Conservation (phyloP, 2,888 invertebrate genomes). For the Silvanus unidentatus region DNA sequence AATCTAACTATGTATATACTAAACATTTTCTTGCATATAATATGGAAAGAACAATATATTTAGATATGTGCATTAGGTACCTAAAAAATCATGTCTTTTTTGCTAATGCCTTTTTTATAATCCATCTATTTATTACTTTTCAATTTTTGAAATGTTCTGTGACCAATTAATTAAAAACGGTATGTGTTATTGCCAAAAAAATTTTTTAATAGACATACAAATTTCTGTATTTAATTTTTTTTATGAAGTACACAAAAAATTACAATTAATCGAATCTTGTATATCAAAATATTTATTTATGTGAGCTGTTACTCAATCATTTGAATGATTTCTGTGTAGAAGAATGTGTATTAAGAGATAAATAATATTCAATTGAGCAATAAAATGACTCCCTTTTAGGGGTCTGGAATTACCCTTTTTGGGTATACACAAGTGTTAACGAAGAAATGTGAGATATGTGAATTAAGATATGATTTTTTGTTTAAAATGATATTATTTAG, state of each 20-base stretch:
- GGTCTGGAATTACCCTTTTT: neutral
- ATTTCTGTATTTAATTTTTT: neutral
- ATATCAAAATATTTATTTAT: slow-evolving; percentile 32
- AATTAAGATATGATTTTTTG: slow-evolving; percentile 25
- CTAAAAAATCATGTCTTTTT: neutral
- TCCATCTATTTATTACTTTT: slow-evolving; percentile 11
- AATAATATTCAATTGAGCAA: slow-evolving; percentile 26
- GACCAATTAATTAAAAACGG: neutral
- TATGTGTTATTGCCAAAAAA: slow-evolving; percentile 29
- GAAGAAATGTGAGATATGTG: slow-evolving; percentile 24
- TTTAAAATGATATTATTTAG: slow-evolving; percentile 17
- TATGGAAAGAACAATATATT: slow-evolving; percentile 44
- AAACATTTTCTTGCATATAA: slow-evolving; percentile 41
- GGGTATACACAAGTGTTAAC: neutral
- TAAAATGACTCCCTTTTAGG: slow-evolving; percentile 10
- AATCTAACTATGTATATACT: slow-evolving; percentile 26
- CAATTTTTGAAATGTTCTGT: slow-evolving; percentile 5
- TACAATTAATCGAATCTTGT: slow-evolving; percentile 21
- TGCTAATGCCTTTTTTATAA: slow-evolving; percentile 19
- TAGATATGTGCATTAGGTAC: slow-evolving; percentile 38
- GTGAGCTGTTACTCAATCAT: slow-evolving; percentile 35
- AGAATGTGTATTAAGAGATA: neutral
- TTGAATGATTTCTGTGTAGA: slow-evolving; percentile 16
- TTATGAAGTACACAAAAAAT: slow-evolving; percentile 32
- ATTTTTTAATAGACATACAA: neutral